Conservation (phyloP, 2,113 vertebrate genomes). For the Azemiops feae region DNA sequence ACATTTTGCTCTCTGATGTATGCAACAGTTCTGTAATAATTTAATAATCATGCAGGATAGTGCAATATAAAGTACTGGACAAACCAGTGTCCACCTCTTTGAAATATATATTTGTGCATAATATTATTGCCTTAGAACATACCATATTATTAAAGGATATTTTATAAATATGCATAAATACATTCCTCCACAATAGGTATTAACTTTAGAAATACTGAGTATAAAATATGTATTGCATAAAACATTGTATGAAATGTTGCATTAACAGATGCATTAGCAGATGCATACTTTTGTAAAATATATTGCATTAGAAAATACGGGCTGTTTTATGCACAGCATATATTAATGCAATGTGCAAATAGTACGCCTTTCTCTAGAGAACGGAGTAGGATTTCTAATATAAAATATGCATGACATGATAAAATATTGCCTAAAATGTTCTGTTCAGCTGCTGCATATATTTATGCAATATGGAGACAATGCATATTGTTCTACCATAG, state of each 20-base stretch:
- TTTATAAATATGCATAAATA: background rate
- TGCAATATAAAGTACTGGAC: background rate
- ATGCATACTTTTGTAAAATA: background rate
- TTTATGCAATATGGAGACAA: background rate
- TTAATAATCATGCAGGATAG: background rate
- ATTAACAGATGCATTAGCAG: background rate
- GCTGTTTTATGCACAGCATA: background rate
- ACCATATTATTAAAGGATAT: background rate
- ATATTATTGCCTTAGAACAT: background rate
- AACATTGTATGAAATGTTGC: background rate
- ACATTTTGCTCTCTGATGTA: background rate
- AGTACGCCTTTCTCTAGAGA: background rate
- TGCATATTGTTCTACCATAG: background rate
- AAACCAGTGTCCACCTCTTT: background rate
- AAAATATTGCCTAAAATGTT: background rate
- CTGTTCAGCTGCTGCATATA: background rate
- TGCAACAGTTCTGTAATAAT: background rate
- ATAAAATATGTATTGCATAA: background rate
- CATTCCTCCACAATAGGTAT: background rate
- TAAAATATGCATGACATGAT: background rate
- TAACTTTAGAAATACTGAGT: background rate
- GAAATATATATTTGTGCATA: background rate
- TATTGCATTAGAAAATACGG: background rate
- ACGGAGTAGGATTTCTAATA: background rate
- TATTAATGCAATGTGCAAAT: background rate